phyloP scores from a whole-genome alignment of 2,797 vertebrate genomes.

The Oreochromis grahami region DNA sequence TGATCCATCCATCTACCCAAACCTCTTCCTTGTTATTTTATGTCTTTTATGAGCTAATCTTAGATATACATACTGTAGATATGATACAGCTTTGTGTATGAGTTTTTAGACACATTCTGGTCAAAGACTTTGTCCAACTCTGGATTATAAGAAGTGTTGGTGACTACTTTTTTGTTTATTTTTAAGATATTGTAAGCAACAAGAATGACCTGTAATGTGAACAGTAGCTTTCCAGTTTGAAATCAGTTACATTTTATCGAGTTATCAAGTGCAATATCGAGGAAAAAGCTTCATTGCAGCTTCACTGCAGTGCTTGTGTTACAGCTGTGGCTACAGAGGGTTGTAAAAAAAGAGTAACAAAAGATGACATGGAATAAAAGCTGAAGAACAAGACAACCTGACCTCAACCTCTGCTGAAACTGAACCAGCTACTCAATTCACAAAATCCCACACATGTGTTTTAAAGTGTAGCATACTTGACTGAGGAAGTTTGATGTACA shows the following conservation, averaged over 20 bases:
- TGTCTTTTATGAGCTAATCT: neutral
- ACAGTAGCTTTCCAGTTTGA: neutral
- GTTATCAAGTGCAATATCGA: neutral
- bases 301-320: neutral
- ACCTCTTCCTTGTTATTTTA: neutral
- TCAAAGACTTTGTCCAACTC: neutral
- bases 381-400: neutral
- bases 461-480: neutral
- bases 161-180: neutral
- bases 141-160: neutral
- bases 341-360: neutral
- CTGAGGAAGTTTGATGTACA: neutral
- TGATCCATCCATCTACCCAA: neutral
- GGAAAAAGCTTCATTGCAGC: neutral
- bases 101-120: accelerated
- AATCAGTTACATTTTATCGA: neutral
- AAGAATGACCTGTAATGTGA: neutral
- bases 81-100: neutral
- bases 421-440: neutral
- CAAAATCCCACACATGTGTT: neutral
- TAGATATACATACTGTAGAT: neutral
- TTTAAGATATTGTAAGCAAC: neutral
- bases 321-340: neutral
- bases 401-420: neutral
- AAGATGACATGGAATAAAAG: neutral